Base-by-base conservation (phyloP, 2,797 vertebrate species). In the Rhinella marina region DNA sequence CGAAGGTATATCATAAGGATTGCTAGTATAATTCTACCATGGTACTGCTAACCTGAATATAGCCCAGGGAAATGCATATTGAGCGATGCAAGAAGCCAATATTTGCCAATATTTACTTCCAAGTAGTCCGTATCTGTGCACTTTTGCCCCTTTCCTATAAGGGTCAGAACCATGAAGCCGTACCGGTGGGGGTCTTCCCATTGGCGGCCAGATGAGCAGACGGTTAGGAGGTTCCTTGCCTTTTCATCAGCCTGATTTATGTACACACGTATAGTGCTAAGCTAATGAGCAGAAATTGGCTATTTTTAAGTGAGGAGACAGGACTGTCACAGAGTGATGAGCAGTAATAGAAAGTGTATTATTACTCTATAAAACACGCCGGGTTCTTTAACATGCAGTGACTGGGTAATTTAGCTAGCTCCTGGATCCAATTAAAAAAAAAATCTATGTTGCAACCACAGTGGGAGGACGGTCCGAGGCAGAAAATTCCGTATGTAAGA, bases 371-470 rank as follows among this genome's bases (percentile, higher is more conserved):
- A 91, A 93, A 94, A 93, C 92, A 92, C 90, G 92, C 92, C 94
- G 92, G 92, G 91, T 92, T 91, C 91, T 94, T 93, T 90, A 93
- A 92, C 91, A 90, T 91, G 92, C 92, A 93, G 94, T 93, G 93
- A 92, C 90, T 93, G 92, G 93, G 91, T 92, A 92, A 94, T 95
- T 95, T 93, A 93, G 91, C 92, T 92, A 92, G 90, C 93, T 94
- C 93, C 93, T 94, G 94, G 92, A 95, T 94, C 93, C 93, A 93
- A 93, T 95, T 95, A 92, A 92, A 91, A 82, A 93, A 92, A 93
- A 92, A 92, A 94, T 93, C 92, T 93, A 90, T 93, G 92, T 93
- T 90, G 89, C 91, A 92, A 88, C 94, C 94, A 92, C 91, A 91
- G 93, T 90, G 86, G 93, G 93, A 87, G 91, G 90, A 92, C 90